phyloP scores from a whole-genome alignment of 1,140 invertebrate genomes.

The Scaptodrosophila lebanonensis region DNA sequence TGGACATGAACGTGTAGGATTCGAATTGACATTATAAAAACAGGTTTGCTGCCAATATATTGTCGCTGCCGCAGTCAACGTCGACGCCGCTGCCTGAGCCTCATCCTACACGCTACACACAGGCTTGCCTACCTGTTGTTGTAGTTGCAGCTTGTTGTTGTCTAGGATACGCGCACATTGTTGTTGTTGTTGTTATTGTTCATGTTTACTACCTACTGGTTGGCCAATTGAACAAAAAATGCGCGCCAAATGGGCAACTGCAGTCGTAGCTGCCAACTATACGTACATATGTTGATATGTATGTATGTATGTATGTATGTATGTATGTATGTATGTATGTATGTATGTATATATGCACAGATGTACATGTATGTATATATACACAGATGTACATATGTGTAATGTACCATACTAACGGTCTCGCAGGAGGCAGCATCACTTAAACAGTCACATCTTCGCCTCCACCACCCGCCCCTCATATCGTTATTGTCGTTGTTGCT shows the following conservation, averaged over 20 bases:
- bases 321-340: no score
- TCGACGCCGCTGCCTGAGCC: slow-evolving; percentile 6
- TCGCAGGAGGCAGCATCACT: not conserved
- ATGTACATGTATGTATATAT: no score
- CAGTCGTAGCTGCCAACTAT: not conserved
- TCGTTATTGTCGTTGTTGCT: not conserved
- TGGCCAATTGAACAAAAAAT: slow-evolving; percentile 25
- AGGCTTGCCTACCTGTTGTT: slow-evolving; percentile 56
- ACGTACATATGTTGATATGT: no score
- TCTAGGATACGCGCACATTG: not conserved
- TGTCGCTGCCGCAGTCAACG: slow-evolving; percentile 19
- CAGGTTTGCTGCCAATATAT: slow-evolving; percentile 69
- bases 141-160: slow-evolving; percentile 21
- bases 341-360: no score
- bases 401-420: not conserved
- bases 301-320: no score
- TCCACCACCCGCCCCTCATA: no score
- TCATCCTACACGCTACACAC: not conserved
- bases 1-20: slow-evolving; percentile 60
- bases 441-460: no score
- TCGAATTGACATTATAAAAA: slow-evolving; percentile 74
- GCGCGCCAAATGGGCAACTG: slow-evolving; percentile 24
- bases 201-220: slow-evolving; percentile 26
- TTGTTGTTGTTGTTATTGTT: slow-evolving; percentile 26
- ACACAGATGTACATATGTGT: no score